These are phyloP conservation scores for Xenus cinereus DNA, from an alignment of 2,113 vertebrate species.

Conservation along the genomic window DNA sequence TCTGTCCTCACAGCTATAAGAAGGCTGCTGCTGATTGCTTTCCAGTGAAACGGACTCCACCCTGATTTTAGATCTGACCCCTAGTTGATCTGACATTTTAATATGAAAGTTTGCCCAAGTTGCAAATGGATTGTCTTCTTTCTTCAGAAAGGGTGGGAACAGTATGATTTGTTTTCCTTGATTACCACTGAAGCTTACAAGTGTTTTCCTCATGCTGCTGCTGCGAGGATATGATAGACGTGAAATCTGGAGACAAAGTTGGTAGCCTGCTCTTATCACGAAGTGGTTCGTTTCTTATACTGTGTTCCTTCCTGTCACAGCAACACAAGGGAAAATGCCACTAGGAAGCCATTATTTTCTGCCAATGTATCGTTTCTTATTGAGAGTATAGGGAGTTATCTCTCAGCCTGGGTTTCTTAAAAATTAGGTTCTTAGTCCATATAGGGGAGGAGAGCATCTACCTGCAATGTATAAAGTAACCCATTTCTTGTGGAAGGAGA, in stretches of 20 bases:
- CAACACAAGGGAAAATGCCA: not conserved
- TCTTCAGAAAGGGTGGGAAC: not conserved
- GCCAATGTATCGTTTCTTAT: not conserved
- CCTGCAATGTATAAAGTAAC: not conserved
- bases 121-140: not conserved
- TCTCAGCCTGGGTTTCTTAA: not conserved
- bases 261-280: not conserved
- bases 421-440: not conserved
- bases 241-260: not conserved
- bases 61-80: constrained; percentile 10
- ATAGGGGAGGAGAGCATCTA: not conserved
- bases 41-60: constrained; percentile 11
- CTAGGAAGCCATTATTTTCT: not conserved
- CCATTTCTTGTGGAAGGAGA: not conserved
- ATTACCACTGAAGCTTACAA: not conserved
- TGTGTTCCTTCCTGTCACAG: not conserved
- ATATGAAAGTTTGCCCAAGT: not conserved
- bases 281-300: not conserved
- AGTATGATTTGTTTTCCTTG: not conserved
- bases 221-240: not conserved
- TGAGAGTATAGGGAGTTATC: not conserved
- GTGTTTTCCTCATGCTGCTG: not conserved
- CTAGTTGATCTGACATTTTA: not conserved
- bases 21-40: constrained; percentile 7
- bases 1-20: not conserved